Base-by-base conservation (phyloP, 2,888 invertebrate genomes). In the Cryptosula pallasiana region DNA sequence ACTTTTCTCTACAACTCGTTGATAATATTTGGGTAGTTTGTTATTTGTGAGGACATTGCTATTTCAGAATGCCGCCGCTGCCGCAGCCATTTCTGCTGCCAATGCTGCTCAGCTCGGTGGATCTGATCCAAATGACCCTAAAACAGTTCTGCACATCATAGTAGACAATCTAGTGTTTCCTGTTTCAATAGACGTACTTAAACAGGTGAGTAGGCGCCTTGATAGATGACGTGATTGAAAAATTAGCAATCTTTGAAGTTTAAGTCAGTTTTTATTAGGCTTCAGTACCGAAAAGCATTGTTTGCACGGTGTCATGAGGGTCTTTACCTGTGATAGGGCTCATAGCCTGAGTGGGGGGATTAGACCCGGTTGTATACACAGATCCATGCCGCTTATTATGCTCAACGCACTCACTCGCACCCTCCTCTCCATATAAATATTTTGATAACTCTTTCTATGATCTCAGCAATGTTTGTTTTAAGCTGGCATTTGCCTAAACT, bases 111-210 rank as follows among this genome's bases (percentile, higher is more conserved):
- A 63, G n/a, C 9, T 63, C 13, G 63, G 63, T 34, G 29, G 29
- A 32, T 27, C 63, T 32, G 63, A 63, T n/a, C 63, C 63, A n/a
- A 32, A 32, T 73, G 80, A 81, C 73, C 84, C 84, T 34, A 85
- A 86, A 77, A 81, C 96, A 71, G 97, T 99, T 77, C 90, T 99
- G 78, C 90, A 99, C 78, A 97, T 99, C 79, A 97, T 99, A 85
- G 92, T 99, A 80, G 99, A 99, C 87, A 95, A 98, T 87, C 93
- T 98, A 91, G 89, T 99, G 80, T 99, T 98, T 86, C 97, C 97
- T 71, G 96, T 99, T 80, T 94, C 95, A 73, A 90, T 99, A 83
- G 99, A 99, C 86, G 94, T 97, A 76, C 90, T 99, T 78, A 93
- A 95, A 85, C 90, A 90, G 89, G 91, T 92, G 83, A 85, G 87